Percentiles rank a stretch among this genome's conserved stretches.
phyloP scores from a whole-genome alignment of 2,888 invertebrate genomes.

The Endotricha flammealis region DNA sequence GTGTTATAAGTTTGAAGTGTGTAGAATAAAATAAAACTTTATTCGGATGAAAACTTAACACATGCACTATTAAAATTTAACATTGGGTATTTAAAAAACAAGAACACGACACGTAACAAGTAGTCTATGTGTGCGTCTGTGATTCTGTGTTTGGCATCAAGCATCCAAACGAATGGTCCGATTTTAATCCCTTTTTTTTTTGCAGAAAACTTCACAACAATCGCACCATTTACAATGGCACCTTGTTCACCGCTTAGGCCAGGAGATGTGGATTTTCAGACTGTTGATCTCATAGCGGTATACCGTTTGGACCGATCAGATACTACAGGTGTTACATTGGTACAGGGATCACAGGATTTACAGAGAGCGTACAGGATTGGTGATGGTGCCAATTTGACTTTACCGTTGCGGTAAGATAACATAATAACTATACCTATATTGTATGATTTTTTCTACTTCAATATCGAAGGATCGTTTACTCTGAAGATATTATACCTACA shows the following conservation, averaged over 20 bases:
- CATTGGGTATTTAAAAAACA: no score
- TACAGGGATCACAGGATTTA: slow-evolving; percentile 85
- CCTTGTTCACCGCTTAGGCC: slow-evolving; percentile 63
- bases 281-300: slow-evolving; percentile 88
- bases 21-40: no score
- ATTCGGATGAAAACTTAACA: no score
- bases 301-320: slow-evolving; percentile 83
- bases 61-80: no score
- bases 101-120: no score
- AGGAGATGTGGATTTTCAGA: slow-evolving; percentile 88
- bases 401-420: slow-evolving; percentile 85
- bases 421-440: no score
- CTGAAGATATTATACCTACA: no score
- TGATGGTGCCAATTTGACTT: slow-evolving; percentile 83
- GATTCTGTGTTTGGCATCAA: no score
- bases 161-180: background rate
- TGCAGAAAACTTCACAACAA: slow-evolving; percentile 41
- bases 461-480: no score
- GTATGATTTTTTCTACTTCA: no score
- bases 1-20: no score
- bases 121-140: no score
- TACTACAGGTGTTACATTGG: slow-evolving; percentile 82
- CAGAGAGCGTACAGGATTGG: slow-evolving; percentile 90
- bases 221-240: slow-evolving; percentile 28
- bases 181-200: slow-evolving; percentile 9